Evolutionary conservation across 1,140 invertebrate species (phyloP), one percentile per base, ranked within the genome.

Genomic region (Reticulitermes speratus): DNA sequence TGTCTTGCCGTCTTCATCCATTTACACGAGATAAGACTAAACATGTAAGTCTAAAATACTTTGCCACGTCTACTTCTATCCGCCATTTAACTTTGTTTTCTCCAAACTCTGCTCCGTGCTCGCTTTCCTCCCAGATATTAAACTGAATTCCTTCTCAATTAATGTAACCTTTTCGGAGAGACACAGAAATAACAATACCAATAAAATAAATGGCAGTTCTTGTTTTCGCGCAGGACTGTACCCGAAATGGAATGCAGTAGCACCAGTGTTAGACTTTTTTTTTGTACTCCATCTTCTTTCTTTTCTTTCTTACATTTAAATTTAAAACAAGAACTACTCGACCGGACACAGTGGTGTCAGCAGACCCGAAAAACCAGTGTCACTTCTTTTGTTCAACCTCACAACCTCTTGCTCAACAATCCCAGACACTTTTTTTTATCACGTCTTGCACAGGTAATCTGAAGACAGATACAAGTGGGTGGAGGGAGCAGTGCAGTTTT

Each of bases 281-380:
- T 16, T 2, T 38, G 38, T 65, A 12, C 52, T 75, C n/a, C 25
- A 30, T 30, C 25, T 75, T 75, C 65, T n/a, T n/a, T n/a, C 38
- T 75, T 75, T 75, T 30, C 65, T 75, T 75, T 75, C 65, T 75
- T 30, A 75, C 65, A 75, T 75, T 75, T 75, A 75, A 75, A 75
- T 75, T 75, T 75, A 75, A 75, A 75, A 75, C 65, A 75, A 75
- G 65, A 75, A 75, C 65, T 75, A 8, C 65, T 30, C 14, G 14
- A 16, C 52, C 65, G 65, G n/a, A 75, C 65, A 75, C n/a, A 9
- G 65, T 75, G n/a, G 65, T 75, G 65, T 75, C 65, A 75, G 65
- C 9, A 14, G 65, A 75, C 65, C 65, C 65, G 65, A 75, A 75
- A 75, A 75, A 75, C 65, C 65, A 30, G 65, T 75, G 65, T 75